Percentiles rank a stretch among this genome's conserved stretches.
phyloP scores from a whole-genome alignment of 1,140 invertebrate species.

The Rhyacophila brunnea region DNA sequence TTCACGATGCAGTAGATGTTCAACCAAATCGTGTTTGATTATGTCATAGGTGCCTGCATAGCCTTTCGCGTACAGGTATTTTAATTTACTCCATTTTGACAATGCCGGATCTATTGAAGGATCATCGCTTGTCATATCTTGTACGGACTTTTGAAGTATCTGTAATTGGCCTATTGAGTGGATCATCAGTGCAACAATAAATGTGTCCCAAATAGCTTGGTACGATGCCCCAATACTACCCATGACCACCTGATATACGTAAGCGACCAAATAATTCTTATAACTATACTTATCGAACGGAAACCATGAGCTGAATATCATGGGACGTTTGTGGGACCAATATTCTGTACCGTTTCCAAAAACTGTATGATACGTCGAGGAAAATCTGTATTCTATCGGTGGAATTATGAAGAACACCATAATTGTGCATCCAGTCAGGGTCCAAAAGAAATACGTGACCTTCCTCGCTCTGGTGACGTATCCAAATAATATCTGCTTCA shows the following conservation, averaged over 20 bases:
- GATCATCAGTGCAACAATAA: conserved; percentile 32
- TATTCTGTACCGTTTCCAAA: conserved; percentile 30
- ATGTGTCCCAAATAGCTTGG: conserved; percentile 33
- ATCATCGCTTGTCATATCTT: conserved; percentile 17
- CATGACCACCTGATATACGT: conserved; percentile 28
- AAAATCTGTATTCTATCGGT: conserved; percentile 28
- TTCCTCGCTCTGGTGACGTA: conserved; percentile 21
- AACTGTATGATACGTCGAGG: conserved; percentile 23
- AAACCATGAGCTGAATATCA: conserved; percentile 38
- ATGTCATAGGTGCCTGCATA: too few relatives aligned
- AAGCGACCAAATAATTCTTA: conserved; percentile 26
- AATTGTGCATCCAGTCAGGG: conserved; percentile 25
- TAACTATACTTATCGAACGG: conserved; percentile 32
- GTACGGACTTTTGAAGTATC: conserved; percentile 27
- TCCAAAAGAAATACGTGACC: conserved; percentile 29
- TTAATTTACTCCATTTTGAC: neutral
- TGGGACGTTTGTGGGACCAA: conserved; percentile 25
- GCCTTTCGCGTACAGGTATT: too few relatives aligned
- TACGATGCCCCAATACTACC: conserved; percentile 29
- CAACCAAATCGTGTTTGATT: too few relatives aligned
- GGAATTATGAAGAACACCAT: conserved; percentile 30
- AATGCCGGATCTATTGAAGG: neutral
- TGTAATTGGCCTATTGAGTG: conserved; percentile 33
- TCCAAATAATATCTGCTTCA: conserved; percentile 9
- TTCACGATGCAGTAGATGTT: neutral